A percentile compares a stretch with the other conserved stretches of the same genome.
These are phyloP conservation scores for Parapristionchus giblindavisi DNA, from an alignment of 2,888 invertebrate genomes.

Conservation along the genomic window DNA sequence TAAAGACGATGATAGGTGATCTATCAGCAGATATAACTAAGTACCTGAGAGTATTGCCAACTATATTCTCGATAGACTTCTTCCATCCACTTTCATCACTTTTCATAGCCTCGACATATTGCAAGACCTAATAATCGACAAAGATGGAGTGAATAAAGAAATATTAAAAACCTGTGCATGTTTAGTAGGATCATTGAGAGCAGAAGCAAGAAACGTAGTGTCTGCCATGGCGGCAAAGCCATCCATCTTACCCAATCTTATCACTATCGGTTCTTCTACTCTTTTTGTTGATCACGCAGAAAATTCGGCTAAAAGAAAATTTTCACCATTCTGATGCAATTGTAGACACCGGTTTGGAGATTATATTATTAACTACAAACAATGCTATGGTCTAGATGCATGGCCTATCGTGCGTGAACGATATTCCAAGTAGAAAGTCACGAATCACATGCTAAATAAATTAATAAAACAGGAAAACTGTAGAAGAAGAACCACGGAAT, in stretches of 20 bases:
- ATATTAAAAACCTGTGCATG: slow-evolving; percentile 24
- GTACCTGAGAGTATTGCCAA: slow-evolving; percentile 42
- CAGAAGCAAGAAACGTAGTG: neutral
- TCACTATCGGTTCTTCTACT: too few relatives aligned
- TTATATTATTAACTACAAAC: too few relatives aligned
- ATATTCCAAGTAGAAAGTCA: too few relatives aligned
- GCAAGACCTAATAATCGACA: slow-evolving; percentile 45
- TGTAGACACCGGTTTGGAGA: too few relatives aligned
- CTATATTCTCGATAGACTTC: slow-evolving; percentile 50
- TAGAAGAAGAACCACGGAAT: too few relatives aligned
- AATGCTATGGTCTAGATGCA: too few relatives aligned
- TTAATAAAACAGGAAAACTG: too few relatives aligned
- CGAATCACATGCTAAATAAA: too few relatives aligned
- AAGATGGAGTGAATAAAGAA: neutral
- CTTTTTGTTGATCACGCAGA: neutral
- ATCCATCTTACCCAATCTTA: slow-evolving; percentile 9
- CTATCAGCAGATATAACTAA: neutral
- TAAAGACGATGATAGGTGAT: neutral
- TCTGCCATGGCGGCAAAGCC: slow-evolving; percentile 12
- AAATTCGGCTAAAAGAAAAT: neutral
- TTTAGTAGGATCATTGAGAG: slow-evolving; percentile 29
- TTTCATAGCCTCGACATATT: slow-evolving; percentile 52
- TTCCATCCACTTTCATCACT: slow-evolving; percentile 55
- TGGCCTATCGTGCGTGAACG: too few relatives aligned
- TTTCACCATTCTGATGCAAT: neutral